These are phyloP conservation scores for Oplegnathus fasciatus DNA, from an alignment of 2,113 vertebrate genomes.

Conservation along the genomic window DNA sequence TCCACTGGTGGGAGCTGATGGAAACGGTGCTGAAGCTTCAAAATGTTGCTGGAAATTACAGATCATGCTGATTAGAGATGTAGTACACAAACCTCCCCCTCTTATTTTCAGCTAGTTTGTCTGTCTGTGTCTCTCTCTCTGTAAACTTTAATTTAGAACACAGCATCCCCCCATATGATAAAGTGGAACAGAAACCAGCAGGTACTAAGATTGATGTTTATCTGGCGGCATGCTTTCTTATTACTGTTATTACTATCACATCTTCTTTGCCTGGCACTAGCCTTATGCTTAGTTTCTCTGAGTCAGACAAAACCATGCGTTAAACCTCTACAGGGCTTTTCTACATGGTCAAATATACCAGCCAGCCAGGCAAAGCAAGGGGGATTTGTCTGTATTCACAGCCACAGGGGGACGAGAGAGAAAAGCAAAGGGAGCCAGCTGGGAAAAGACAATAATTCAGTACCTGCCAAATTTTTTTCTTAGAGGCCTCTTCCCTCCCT, in stretches of 20 bases:
- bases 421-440: slow-evolving; percentile 51
- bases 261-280: slow-evolving; percentile 24
- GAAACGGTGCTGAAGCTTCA: slow-evolving; percentile 19
- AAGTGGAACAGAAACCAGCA: slow-evolving; percentile 48
- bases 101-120: slow-evolving; percentile 3
- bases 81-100: not conserved
- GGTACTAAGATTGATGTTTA: slow-evolving; percentile 42
- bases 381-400: slow-evolving; percentile 59
- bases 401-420: slow-evolving; percentile 34
- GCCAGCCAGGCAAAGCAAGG: slow-evolving; percentile 56
- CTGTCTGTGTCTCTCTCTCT: slow-evolving; percentile 13
- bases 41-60: slow-evolving; percentile 41
- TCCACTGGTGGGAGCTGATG: slow-evolving; percentile 22
- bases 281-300: slow-evolving; percentile 44
- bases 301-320: slow-evolving; percentile 64
- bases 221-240: slow-evolving; percentile 30
- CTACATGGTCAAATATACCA: slow-evolving; percentile 50
- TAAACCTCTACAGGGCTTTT: slow-evolving; percentile 60
- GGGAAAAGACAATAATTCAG: slow-evolving; percentile 74
- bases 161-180: slow-evolving; percentile 20
- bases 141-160: slow-evolving; percentile 49
- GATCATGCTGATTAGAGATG: slow-evolving; percentile 33
- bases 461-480: slow-evolving; percentile 69
- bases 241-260: slow-evolving; percentile 49
- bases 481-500: slow-evolving; percentile 47